Evolutionary conservation across 1,140 invertebrate genomes (phyloP).

Genomic region (Solenopsis invicta): DNA sequence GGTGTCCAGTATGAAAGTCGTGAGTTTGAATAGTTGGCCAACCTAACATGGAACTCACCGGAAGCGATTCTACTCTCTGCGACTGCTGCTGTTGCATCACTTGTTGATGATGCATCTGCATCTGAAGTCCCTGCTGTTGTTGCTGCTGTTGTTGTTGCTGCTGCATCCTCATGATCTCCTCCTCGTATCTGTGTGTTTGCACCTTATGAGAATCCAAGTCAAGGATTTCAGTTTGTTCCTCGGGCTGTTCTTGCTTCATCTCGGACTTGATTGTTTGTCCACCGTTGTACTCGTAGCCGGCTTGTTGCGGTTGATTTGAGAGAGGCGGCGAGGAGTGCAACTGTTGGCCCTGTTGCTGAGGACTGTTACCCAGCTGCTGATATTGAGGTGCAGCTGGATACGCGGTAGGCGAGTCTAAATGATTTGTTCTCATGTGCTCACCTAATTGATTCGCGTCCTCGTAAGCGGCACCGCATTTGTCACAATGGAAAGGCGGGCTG

Average conservation of each 20-base stretch:
- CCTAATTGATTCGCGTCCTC: slow-evolving; percentile 90
- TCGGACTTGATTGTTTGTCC: slow-evolving; percentile 83
- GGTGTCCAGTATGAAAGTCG: slow-evolving; percentile 79
- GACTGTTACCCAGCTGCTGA: slow-evolving; percentile 79
- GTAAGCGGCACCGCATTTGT: slow-evolving; percentile 93
- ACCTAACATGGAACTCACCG: slow-evolving; percentile 88
- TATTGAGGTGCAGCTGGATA: slow-evolving; percentile 80
- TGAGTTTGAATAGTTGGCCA: slow-evolving; percentile 79
- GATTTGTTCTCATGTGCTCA: slow-evolving; percentile 91
- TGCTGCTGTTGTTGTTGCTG: slow-evolving; percentile 79
- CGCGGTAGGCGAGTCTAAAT: slow-evolving; percentile 88
- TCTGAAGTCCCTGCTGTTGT: slow-evolving; percentile 74
- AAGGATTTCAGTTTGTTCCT: slow-evolving; percentile 93
- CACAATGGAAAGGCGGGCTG: slow-evolving; percentile 91
- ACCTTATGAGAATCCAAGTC: slow-evolving; percentile 96
- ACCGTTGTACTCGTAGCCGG: slow-evolving; percentile 83
- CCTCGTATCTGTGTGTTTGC: slow-evolving; percentile 83
- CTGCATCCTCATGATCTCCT: slow-evolving; percentile 79
- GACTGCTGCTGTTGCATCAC: slow-evolving; percentile 76
- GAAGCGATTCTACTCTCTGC: slow-evolving; percentile 82
- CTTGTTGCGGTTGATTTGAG: slow-evolving; percentile 82
- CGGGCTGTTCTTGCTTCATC: slow-evolving; percentile 87
- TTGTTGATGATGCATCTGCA: slow-evolving; percentile 81
- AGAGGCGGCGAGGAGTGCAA: slow-evolving; percentile 77
- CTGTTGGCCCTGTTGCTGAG: slow-evolving; percentile 73